Base-by-base conservation (phyloP, 2,888 invertebrate genomes). In the Pegoplata infirma region DNA sequence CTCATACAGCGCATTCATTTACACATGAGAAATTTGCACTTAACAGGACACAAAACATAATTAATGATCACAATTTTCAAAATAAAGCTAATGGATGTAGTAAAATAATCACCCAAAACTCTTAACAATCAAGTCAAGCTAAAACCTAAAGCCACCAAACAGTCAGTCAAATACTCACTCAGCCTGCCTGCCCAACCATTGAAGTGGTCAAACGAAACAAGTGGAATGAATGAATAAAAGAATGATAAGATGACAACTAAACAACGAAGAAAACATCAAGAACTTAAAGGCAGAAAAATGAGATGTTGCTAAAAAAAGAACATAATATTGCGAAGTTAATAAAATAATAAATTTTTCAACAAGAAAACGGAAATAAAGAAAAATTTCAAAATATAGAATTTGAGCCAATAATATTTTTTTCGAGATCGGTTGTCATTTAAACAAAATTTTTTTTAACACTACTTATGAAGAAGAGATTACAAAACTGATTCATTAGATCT, bases 61-160 rank as follows among this genome's bases (percentile, higher is more conserved):
- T 79, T 79, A 79, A 79, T 79, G 78, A 75, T 67, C 67, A 66
- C 78, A 71, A 75, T 71, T 79, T 79, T 71, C 71, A 79, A 79
- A 79, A 75, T 79, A 66, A 74, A 71, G 78, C 78, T 79, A 79
- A 79, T 79, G 78, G 74, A 75, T 79, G 78, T 66, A 71, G 71
- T 79, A 61, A 71, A 79, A 79, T 79, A 79, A 79, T 79, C 74
- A 75, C 66, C 55, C 55, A 8, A 40, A 53, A n/a, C n/a, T n/a
- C 12, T 12, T 32, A 49, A 47, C 59, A 59, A 10, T 16, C 44
- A 23, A n/a, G 5, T 4, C 56, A 40, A n/a, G 25, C 28, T 14
- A 4, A 14, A 5, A 23, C 23, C 12, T n/a, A n/a, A 12, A 23
- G 12, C 16, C 55, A 55, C 3, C 55, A n/a, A 12, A 10, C 59